Evolutionary conservation across 2,113 vertebrate species (phyloP), one percentile per base, ranked within the genome.

Genomic region (Scomber japonicus): DNA sequence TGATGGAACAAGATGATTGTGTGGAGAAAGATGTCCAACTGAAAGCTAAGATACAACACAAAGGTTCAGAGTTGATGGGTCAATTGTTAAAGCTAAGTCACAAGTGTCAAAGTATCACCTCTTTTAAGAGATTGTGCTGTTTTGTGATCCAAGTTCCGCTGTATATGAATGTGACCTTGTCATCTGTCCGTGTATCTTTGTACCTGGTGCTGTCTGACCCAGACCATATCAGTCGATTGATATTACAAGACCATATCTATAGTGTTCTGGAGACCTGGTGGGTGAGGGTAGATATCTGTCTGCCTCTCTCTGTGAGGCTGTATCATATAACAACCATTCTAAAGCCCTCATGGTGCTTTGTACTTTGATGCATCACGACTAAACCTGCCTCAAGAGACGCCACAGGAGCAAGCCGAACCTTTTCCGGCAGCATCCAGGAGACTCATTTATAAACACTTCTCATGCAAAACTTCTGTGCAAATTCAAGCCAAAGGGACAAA

Each of bases 1-100:
- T 75, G 83, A 87, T 81, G 82, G 73, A 88, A 80, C 82, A 40
- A 81, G 75, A 86, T 82, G 93, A 94, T 92, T 94, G 93, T 93
- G 82, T 76, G 70, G 71, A 66, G 84, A 74, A 78, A 72, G 85
- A 84, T 63, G 70, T 80, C 64, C 59, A 51, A 82, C 49, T 35
- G 66, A 61, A 68, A 87, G 81, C 59, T 69, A 49, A 40, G 75
- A 72, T 40, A 55, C 35, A 30, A 62, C 78, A 12, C 49, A 24
- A 75, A 51, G 46, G 73, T 64, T 69, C 27, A 68, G 53, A 73
- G 77, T 15, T 66, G 73, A 64, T 48, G 44, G 71, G 46, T 84
- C 44, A 72, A 9, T 75, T 61, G 2, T 57, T 59, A 71, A 80
- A 82, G 71, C 45, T 77, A 69, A 66, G 67, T 80, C 85, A 53